A percentile compares a stretch with the other conserved stretches of the same genome.
phyloP scores from a whole-genome alignment of 2,888 invertebrate genomes.

The Notodromas monacha region DNA sequence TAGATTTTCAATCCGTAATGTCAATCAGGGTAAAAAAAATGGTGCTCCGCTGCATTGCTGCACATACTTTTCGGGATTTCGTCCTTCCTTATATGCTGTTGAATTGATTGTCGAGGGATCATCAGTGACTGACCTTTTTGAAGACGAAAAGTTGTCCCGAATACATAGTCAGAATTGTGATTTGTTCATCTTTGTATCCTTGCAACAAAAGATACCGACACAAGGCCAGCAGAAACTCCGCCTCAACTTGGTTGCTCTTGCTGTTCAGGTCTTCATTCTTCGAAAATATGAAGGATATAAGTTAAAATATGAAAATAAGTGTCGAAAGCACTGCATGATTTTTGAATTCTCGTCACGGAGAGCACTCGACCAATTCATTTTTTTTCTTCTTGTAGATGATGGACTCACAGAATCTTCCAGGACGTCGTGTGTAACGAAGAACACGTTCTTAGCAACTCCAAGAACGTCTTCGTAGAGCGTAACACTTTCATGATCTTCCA shows the following conservation, averaged over 20 bases:
- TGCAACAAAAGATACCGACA: slow-evolving; percentile 27
- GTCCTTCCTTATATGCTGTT: too few species aligned
- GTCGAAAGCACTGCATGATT: too few species aligned
- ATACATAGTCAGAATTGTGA: slow-evolving; percentile 39
- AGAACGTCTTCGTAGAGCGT: slow-evolving; percentile 21
- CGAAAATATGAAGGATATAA: slow-evolving; percentile 6
- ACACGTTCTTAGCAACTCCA: slow-evolving; percentile 28
- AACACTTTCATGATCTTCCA: slow-evolving; percentile 27
- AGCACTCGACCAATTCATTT: too few species aligned
- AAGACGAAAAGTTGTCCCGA: slow-evolving; percentile 30
- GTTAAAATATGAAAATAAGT: too few species aligned
- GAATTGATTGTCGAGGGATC: too few species aligned
- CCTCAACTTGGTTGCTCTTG: slow-evolving; percentile 20
- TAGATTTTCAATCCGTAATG: too few species aligned
- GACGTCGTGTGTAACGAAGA: slow-evolving; percentile 28
- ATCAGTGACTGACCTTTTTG: slow-evolving; percentile 21
- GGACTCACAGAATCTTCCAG: slow-evolving; percentile 22
- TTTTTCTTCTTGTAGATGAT: too few species aligned
- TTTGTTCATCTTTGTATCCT: slow-evolving; percentile 24
- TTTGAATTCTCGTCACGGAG: too few species aligned
- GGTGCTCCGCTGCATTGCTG: too few species aligned
- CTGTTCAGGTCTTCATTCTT: not conserved
- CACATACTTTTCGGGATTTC: too few species aligned
- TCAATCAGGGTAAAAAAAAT: too few species aligned
- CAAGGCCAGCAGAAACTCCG: slow-evolving; percentile 25